Base-by-base conservation (phyloP, 2,888 invertebrate genomes). In the Microdon myrmicae region DNA sequence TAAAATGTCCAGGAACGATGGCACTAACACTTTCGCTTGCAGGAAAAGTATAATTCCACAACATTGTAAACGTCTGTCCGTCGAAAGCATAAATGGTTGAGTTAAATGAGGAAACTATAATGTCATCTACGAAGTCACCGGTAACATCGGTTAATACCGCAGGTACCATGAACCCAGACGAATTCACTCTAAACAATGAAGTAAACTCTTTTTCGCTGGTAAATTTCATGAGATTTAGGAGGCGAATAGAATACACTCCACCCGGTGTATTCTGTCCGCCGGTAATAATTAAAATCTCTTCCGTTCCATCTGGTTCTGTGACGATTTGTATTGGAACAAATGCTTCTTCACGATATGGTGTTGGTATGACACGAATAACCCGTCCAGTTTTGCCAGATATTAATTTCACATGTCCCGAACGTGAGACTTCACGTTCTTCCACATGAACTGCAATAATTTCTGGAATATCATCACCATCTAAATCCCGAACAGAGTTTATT, bases 1-100 rank as follows among this genome's bases (percentile, higher is more conserved):
- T 89, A 72, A 87, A 92, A 76, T 86, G 90, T 0, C 89, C 91
- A 1, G 90, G 89, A 7, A 89, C 87, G 26, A 91, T 90, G 38
- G 89, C 85, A 71, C 90, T 89, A 70, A 88, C 87, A 7, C 88
- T 85, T 77, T 90, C 88, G 4, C 89, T 79, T 5, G 75, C 74
- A 1, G 86, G 84, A 58, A 88, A 82, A 0, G 86, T 84, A 68
- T 84, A 87, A 69, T 88, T 89, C 92, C 92, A 92, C n/a, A 92
- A 73, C 70, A 84, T 82, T 31, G 82, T 74, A 67, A 86, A 87
- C 6, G 84, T 86, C 19, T 80, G 76, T 0, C 92, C 92, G 78
- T 91, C 83, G 66, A 90, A 85, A 2, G 90, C 90, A 49, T 87
- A 80, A 5, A 91, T 82, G 0, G 86, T 86, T 3, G 89, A 86